phyloP scores from a whole-genome alignment of 2,113 vertebrate genomes.

The Tyto alba region DNA sequence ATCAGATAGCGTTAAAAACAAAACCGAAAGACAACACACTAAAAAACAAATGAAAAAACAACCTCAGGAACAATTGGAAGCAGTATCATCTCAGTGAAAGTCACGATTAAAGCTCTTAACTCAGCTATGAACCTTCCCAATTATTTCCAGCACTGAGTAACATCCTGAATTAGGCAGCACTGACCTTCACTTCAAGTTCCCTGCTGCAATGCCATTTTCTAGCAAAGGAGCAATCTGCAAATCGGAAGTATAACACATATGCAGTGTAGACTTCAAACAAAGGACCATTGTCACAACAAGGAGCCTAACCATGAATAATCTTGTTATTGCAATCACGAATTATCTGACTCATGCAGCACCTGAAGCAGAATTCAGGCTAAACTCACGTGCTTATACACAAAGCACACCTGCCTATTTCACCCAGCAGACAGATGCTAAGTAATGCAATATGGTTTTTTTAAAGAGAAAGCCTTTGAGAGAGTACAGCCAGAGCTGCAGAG shows the following conservation, averaged over 20 bases:
- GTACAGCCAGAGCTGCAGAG: neutral
- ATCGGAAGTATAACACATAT: neutral
- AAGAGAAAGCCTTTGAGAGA: neutral
- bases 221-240: neutral
- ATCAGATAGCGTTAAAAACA: neutral
- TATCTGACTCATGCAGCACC: neutral
- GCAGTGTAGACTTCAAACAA: neutral
- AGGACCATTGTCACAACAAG: neutral
- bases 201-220: neutral
- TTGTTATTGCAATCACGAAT: neutral
- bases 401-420: neutral
- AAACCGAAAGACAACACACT: neutral
- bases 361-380: neutral
- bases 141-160: conserved; percentile 22
- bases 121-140: neutral
- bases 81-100: neutral
- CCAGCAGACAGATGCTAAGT: neutral
- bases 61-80: neutral
- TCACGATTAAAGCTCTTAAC: neutral
- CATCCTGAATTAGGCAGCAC: neutral
- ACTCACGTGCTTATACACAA: neutral
- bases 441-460: neutral
- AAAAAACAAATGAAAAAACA: neutral
- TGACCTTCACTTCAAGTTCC: neutral
- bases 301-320: neutral